A percentile compares a stretch with the other conserved stretches of the same genome.
Evolutionary conservation across 1,140 invertebrate genomes (phyloP).

Genomic region (Drosophila leontia): DNA sequence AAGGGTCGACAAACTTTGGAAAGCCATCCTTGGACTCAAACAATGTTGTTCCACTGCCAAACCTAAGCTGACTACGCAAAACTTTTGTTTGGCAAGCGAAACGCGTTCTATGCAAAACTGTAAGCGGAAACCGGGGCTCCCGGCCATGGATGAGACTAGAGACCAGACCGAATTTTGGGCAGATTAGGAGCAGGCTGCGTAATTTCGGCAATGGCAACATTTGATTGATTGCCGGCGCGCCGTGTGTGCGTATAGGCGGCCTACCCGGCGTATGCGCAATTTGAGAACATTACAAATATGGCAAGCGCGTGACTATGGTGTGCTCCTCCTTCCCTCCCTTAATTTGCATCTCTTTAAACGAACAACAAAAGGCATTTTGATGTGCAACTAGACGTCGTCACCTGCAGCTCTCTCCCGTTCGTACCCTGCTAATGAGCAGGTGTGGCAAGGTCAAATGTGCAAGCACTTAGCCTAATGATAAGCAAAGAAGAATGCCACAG

Average conservation of each 20-base stretch:
- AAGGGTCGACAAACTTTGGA: slow-evolving; percentile 15
- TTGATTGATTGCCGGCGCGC: slow-evolving; percentile 72
- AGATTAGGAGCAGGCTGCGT: slow-evolving; percentile 47
- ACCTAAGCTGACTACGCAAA: slow-evolving; percentile 51
- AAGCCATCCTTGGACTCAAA: slow-evolving; percentile 19
- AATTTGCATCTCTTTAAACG: slow-evolving; percentile 66
- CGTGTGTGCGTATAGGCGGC: slow-evolving; percentile 18
- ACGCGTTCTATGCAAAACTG: slow-evolving; percentile 66
- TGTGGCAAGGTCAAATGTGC: slow-evolving; percentile 50
- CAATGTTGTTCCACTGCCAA: slow-evolving; percentile 29
- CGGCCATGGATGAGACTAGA: slow-evolving; percentile 7
- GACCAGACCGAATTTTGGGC: slow-evolving; percentile 4
- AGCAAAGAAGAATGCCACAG: slow-evolving; percentile 36
- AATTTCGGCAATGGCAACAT: slow-evolving; percentile 46
- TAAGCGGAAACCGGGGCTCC: slow-evolving; percentile 56
- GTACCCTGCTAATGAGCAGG: slow-evolving; percentile 26
- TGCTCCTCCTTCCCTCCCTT: slow-evolving; percentile 40
- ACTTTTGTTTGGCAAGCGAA: slow-evolving; percentile 57
- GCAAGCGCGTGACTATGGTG: slow-evolving; percentile 49
- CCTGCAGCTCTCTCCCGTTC: neutral
- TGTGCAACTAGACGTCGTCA: slow-evolving; percentile 49
- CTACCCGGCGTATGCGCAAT: slow-evolving; percentile 65
- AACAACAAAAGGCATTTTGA: slow-evolving; percentile 46
- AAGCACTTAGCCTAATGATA: slow-evolving; percentile 55
- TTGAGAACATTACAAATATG: slow-evolving; percentile 72